A percentile compares a stretch with the other conserved stretches of the same genome.
These are phyloP conservation scores for Acanthochromis polyacanthus DNA, from an alignment of 2,113 vertebrate species.

Conservation along the genomic window DNA sequence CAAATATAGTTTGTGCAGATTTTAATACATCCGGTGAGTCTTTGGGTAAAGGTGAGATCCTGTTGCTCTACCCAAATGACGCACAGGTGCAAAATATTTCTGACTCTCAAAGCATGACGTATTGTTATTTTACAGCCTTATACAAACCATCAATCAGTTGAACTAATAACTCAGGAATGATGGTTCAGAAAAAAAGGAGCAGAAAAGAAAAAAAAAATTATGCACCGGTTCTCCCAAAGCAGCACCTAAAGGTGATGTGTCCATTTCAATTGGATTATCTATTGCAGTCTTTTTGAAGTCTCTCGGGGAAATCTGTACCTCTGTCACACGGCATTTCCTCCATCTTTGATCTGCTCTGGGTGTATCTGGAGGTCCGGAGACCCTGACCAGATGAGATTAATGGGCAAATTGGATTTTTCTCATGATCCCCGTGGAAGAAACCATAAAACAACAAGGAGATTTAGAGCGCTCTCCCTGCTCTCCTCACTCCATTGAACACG, in stretches of 20 bases:
- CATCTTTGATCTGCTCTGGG: constrained; percentile 80
- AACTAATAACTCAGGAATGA: constrained; percentile 50
- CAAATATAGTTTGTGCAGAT: not conserved
- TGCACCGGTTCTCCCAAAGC: constrained; percentile 52
- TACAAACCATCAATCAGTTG: constrained; percentile 31
- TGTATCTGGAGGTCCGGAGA: constrained; percentile 65
- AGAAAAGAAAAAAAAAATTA: not conserved
- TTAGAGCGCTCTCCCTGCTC: constrained; percentile 11
- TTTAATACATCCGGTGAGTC: not conserved
- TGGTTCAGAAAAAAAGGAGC: not conserved
- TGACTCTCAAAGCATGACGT: constrained; percentile 54
- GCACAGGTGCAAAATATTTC: constrained; percentile 52
- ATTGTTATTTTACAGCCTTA: constrained; percentile 44
- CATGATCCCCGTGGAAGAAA: constrained; percentile 75
- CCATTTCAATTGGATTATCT: constrained; percentile 78
- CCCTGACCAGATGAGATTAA: constrained; percentile 76
- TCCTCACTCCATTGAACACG: constrained; percentile 33
- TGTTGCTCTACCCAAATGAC: not conserved
- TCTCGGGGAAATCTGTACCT: constrained; percentile 61
- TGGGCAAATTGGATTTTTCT: constrained; percentile 74
- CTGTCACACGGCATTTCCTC: constrained; percentile 77
- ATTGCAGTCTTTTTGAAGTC: constrained; percentile 73
- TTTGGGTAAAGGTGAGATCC: not conserved
- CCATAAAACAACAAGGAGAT: constrained; percentile 59
- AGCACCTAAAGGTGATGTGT: constrained; percentile 70